A percentile compares a stretch with the other conserved stretches of the same genome.
phyloP scores from a whole-genome alignment of 2,797 vertebrate species.

The Clarias pachynema region DNA sequence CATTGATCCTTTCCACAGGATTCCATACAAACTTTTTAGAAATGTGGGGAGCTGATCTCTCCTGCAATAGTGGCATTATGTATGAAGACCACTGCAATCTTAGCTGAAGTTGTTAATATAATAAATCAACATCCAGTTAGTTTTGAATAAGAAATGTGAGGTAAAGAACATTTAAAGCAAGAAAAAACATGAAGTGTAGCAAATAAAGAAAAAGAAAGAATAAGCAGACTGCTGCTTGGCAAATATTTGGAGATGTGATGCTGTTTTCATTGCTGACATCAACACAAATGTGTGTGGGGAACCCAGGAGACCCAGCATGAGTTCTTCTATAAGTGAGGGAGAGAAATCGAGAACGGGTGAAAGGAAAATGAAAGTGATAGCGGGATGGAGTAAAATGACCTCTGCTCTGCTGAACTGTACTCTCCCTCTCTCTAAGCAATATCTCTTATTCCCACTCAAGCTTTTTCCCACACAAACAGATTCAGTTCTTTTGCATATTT shows the following conservation, averaged over 20 bases:
- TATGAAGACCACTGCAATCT: conserved; percentile 69
- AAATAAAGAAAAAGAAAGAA: conserved; percentile 62
- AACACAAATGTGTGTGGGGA: conserved; percentile 78
- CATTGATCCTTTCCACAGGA: conserved; percentile 61
- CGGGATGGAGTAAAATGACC: conserved; percentile 59
- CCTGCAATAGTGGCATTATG: conserved; percentile 71
- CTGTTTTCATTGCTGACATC: conserved; percentile 83
- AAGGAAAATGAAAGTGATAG: conserved; percentile 33
- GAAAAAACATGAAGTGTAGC: not conserved
- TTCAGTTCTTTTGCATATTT: not conserved
- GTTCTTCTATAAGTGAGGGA: conserved; percentile 64
- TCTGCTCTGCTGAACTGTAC: conserved; percentile 75
- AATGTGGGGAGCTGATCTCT: conserved; percentile 48
- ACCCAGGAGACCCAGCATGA: conserved; percentile 75
- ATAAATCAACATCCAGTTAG: conserved; percentile 48
- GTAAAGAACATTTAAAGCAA: conserved; percentile 58
- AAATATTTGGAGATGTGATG: conserved; percentile 80
- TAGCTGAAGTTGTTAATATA: conserved; percentile 63
- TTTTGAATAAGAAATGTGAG: conserved; percentile 33
- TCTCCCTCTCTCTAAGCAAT: conserved; percentile 24
- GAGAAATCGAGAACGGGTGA: conserved; percentile 25
- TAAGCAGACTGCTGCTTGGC: conserved; percentile 78
- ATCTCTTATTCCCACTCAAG: conserved; percentile 44
- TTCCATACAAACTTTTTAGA: not conserved
- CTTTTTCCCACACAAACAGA: conserved; percentile 34